Evolutionary conservation across 2,888 invertebrate species (phyloP).

Genomic region (Hyles lineata): DNA sequence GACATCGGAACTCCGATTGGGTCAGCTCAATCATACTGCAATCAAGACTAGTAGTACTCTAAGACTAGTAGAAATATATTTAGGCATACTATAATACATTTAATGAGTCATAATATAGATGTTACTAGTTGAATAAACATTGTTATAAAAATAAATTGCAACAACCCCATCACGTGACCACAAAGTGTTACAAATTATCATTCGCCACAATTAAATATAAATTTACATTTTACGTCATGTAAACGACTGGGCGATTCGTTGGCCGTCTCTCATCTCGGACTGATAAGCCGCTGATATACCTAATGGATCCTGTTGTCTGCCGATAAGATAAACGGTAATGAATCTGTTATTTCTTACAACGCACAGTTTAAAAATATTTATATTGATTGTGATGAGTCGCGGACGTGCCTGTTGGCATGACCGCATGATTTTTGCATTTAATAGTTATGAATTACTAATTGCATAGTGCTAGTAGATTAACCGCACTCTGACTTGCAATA

Average conservation of each 20-base stretch:
- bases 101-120: not conserved
- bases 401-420: not conserved
- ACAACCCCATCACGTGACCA: constrained; percentile 12
- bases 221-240: constrained; percentile 57
- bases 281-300: constrained; percentile 67
- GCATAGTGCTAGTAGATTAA: no score
- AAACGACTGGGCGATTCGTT: constrained; percentile 59
- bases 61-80: no score
- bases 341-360: constrained; percentile 51
- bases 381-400: constrained; percentile 7
- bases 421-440: not conserved
- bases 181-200: constrained; percentile 8
- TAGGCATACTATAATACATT: not conserved
- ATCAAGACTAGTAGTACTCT: no score
- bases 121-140: not conserved
- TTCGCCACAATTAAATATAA: constrained; percentile 58
- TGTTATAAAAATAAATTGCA: not conserved
- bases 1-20: no score
- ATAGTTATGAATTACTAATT: no score
- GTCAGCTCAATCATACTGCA: no score
- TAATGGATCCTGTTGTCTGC: constrained; percentile 67
- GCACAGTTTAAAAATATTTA: constrained; percentile 23
- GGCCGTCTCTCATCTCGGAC: constrained; percentile 62
- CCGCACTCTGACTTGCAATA: no score
- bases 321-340: constrained; percentile 73